Base-by-base conservation (phyloP, 2,888 invertebrate species). In the Belgica antarctica region DNA sequence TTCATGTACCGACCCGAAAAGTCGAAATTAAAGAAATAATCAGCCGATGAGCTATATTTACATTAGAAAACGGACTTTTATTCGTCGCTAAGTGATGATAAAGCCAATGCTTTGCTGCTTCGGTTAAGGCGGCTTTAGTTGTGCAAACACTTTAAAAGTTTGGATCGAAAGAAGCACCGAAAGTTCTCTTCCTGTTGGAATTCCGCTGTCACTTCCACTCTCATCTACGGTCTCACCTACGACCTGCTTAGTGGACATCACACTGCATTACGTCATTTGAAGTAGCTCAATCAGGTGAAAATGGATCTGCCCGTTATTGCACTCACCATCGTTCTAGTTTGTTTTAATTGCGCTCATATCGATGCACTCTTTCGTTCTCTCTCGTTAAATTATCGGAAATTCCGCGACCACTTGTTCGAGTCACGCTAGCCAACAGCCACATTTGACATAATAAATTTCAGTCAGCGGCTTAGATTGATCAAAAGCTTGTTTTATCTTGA, bases 281-380 rank as follows among this genome's bases (percentile, higher is more conserved):
- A 59, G 59, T 59, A 59, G 59, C 59, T 59, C 59, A 59, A 3
- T 7, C 10, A n/a, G 59, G 12, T n/a, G n/a, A 15, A 59, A 59
- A 27, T 24, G n/a, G 59, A 59, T 25, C 59, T 46, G 59, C 15
- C 59, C 59, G 59, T 59, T 59, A 59, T n/a, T n/a, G n/a, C n/a
- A n/a, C n/a, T n/a, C n/a, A n/a, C n/a, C n/a, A 24, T 4, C 25
- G 12, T 59, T 59, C 59, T 59, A 59, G 59, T n/a, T 59, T 27
- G 24, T 3, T 27, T 41, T 59, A 59, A 59, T 59, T 59, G 27
- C 59, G 27, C 1, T 59, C 27, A 27, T 59, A 52, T 52, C 52
- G 59, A 59, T 59, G 52, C 52, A 52, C 41, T 15, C 22, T 52
- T 22, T 52, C 52, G 17, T 22, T 52, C 41, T 24, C 17, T 12